These are phyloP conservation scores for Lamellibrachia columna DNA, from an alignment of 2,888 invertebrate species.

Conservation along the genomic window DNA sequence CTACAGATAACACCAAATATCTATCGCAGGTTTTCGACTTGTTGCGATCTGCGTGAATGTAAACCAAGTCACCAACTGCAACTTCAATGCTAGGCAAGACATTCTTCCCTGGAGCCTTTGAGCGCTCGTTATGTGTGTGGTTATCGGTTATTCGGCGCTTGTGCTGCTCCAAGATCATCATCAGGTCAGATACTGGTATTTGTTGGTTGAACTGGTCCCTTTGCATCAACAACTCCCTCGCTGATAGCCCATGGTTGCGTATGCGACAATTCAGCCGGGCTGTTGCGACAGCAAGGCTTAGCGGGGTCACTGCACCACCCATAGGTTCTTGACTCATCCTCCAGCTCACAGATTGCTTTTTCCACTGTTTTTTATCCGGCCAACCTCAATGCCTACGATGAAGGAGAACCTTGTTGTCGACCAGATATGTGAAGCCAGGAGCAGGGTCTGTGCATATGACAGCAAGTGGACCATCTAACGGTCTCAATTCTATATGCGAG, in stretches of 20 bases:
- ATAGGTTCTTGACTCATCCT: no score
- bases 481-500: neutral
- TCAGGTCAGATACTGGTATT: no score
- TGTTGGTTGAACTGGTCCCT: no score
- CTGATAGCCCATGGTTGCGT: neutral
- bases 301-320: slow-evolving; percentile 31
- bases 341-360: slow-evolving; percentile 42
- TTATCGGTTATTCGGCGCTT: slow-evolving; percentile 24
- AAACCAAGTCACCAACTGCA: neutral
- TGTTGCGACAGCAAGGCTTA: slow-evolving; percentile 31
- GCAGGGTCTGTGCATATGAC: neutral
- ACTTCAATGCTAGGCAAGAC: neutral
- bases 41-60: slow-evolving; percentile 20
- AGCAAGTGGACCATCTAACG: neutral
- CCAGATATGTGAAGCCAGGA: neutral
- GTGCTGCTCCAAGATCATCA: no score
- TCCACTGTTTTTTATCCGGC: neutral
- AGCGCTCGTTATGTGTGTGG: slow-evolving; percentile 39
- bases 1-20: no score
- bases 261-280: slow-evolving; percentile 41
- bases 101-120: slow-evolving; percentile 31
- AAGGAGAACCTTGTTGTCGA: neutral
- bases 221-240: no score
- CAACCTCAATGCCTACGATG: neutral
- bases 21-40: neutral